Conservation (phyloP, 2,888 invertebrate species). For the Pristionchus japonicus region DNA sequence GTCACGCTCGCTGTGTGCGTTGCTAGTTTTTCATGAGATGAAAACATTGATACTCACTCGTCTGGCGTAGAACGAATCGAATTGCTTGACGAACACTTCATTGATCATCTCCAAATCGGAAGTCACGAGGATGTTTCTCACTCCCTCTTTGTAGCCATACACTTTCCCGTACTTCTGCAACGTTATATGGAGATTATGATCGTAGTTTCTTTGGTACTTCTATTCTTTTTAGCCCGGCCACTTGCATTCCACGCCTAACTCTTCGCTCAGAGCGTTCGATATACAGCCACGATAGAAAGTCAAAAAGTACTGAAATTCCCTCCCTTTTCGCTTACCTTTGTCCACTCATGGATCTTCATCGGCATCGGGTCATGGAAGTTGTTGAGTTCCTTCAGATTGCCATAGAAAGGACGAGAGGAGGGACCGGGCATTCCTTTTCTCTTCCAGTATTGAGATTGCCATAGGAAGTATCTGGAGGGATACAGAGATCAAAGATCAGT, state of each 20-base stretch:
- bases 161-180: slow-evolving; percentile 49
- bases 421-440: slow-evolving; percentile 56
- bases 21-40: too few species aligned
- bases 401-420: slow-evolving; percentile 50
- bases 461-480: slow-evolving; percentile 51
- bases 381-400: slow-evolving; percentile 48
- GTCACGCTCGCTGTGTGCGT: too few species aligned
- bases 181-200: too few species aligned
- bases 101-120: slow-evolving; percentile 75
- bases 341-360: slow-evolving; percentile 43
- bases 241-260: too few species aligned
- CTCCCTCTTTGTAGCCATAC: slow-evolving; percentile 51
- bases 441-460: slow-evolving; percentile 55
- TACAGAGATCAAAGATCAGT: neutral
- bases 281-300: too few species aligned
- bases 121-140: slow-evolving; percentile 72
- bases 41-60: neutral
- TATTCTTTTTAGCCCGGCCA: too few species aligned
- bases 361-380: slow-evolving; percentile 37
- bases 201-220: too few species aligned
- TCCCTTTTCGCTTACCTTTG: too few species aligned
- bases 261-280: too few species aligned
- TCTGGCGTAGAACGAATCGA: slow-evolving; percentile 74
- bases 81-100: slow-evolving; percentile 76
- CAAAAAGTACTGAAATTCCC: too few species aligned